Conservation (phyloP, 1,140 invertebrate species). For the Penaeus japonicus region DNA sequence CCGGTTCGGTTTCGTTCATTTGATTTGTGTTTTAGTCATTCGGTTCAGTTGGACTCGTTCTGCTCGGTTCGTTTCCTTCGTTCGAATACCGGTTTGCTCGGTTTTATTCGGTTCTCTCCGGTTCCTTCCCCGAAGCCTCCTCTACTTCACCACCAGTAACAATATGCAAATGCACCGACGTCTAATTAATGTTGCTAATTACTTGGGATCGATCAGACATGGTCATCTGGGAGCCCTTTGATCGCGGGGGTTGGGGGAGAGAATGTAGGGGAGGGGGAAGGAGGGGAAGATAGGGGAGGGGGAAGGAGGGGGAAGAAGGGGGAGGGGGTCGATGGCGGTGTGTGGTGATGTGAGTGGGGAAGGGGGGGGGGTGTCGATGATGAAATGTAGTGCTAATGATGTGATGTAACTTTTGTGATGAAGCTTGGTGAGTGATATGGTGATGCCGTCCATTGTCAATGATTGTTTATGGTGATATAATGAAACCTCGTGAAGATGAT, state of each 20-base stretch:
- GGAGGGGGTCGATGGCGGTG: neutral
- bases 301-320: neutral
- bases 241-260: neutral
- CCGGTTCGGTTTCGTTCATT: no score
- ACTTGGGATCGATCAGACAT: slow-evolving; percentile 33
- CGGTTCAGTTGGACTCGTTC: no score
- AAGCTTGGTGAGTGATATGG: no score
- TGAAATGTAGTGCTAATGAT: neutral
- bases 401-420: neutral
- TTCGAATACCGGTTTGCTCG: no score
- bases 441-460: no score
- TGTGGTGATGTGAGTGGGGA: no score
- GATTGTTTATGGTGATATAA: no score
- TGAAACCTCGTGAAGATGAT: neutral
- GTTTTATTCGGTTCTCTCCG: no score
- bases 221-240: slow-evolving; percentile 3
- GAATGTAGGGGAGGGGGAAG: neutral
- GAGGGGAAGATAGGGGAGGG: neutral
- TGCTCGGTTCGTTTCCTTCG: no score
- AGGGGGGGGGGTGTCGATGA: no score
- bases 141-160: neutral
- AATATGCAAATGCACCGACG: slow-evolving; percentile 40
- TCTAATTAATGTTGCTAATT: slow-evolving; percentile 53
- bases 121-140: neutral
- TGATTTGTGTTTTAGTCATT: no score